A percentile compares a stretch with the other conserved stretches of the same genome.
Conservation (phyloP, 2,797 vertebrate species). For the Melanotaenia pygmaea region DNA sequence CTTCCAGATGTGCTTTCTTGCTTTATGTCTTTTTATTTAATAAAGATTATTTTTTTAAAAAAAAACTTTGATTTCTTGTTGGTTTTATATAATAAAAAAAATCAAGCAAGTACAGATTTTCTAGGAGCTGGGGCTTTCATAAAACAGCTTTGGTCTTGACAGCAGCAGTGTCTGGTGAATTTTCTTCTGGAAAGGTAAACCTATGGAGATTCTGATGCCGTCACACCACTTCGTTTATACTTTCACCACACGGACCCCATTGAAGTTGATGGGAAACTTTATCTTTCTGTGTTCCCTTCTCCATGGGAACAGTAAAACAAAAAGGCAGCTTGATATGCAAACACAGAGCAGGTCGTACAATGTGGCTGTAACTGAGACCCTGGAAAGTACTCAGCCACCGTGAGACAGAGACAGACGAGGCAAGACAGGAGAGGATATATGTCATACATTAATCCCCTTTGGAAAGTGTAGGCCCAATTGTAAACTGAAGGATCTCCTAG, state of each 20-base stretch:
- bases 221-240: slow-evolving; percentile 23
- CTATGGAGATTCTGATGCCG: slow-evolving; percentile 1
- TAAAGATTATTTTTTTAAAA: background rate
- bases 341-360: slow-evolving; percentile 48
- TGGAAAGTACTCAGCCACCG: slow-evolving; percentile 48
- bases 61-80: background rate
- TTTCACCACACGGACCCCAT: slow-evolving; percentile 28
- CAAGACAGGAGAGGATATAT: slow-evolving; percentile 34
- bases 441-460: slow-evolving; percentile 67
- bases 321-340: slow-evolving; percentile 37
- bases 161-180: slow-evolving; percentile 18
- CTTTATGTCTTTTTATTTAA: background rate
- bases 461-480: slow-evolving; percentile 73
- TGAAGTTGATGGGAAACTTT: slow-evolving; percentile 45
- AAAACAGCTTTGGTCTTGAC: slow-evolving; percentile 12
- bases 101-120: background rate
- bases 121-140: background rate
- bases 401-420: slow-evolving; percentile 29
- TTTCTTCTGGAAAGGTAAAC: slow-evolving; percentile 11
- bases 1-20: background rate
- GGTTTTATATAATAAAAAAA: background rate
- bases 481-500: slow-evolving; percentile 72
- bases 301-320: slow-evolving; percentile 68
- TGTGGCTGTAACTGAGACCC: slow-evolving; percentile 54
- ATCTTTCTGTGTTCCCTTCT: slow-evolving; percentile 51